Conservation (phyloP, 2,797 vertebrate genomes). For the Monodelphis domestica region DNA sequence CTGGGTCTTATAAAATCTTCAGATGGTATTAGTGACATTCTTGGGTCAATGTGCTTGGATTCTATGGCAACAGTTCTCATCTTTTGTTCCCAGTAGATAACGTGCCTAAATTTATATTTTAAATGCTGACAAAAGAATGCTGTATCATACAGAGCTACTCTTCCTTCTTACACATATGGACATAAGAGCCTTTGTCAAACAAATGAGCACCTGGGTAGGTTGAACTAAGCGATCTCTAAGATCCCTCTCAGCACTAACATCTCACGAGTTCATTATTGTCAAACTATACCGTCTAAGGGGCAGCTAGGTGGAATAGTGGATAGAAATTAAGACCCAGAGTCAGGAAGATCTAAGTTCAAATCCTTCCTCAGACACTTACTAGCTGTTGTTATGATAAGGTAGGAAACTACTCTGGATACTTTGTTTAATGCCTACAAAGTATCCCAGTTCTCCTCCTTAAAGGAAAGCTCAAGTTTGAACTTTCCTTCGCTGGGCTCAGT, state of each 20-base stretch:
- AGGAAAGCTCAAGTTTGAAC: no score
- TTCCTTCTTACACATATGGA: neutral
- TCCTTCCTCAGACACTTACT: neutral
- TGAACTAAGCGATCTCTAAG: neutral
- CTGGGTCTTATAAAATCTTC: slow-evolving; percentile 3
- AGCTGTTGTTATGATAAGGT: no score
- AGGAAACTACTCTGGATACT: no score
- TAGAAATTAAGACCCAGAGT: neutral
- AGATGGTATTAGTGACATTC: slow-evolving; percentile 11
- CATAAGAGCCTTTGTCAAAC: neutral
- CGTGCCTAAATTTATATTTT: slow-evolving; percentile 35
- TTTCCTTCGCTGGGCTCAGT: no score
- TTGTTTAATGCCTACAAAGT: no score
- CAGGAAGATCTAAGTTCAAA: neutral
- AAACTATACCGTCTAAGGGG: neutral
- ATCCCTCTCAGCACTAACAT: neutral
- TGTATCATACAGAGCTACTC: neutral
- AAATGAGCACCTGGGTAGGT: neutral
- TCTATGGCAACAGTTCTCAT: slow-evolving; percentile 36
- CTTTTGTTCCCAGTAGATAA: slow-evolving; percentile 57
- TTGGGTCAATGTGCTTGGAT: neutral
- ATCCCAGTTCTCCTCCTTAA: no score
- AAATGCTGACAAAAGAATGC: slow-evolving; percentile 33
- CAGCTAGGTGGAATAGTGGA: neutral
- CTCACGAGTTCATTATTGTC: neutral